Evolutionary conservation across 2,888 invertebrate genomes (phyloP), one percentile per base, ranked within the genome.

Genomic region (Mimachlamys varia): DNA sequence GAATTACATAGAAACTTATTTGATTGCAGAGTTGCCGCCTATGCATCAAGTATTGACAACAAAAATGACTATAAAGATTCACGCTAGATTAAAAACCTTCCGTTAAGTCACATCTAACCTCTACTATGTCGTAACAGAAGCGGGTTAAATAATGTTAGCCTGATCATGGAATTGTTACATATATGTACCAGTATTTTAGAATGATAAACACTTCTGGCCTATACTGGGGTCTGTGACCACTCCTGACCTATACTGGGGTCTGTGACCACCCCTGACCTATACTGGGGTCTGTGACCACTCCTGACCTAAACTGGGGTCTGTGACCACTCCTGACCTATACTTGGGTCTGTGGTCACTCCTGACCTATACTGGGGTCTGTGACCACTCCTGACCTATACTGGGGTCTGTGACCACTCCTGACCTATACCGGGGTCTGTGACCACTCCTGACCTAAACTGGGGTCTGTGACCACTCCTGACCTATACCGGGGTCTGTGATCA

Each of bases 311-410:
- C 22, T 62, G 10, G 62, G n/a, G 62, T 22, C 62, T 62, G 22
- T 22, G 62, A 62, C 62, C 62, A 62, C 62, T 62, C 62, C n/a
- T 62, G 62, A 22, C 62, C 62, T 62, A 62, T 62, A 62, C 62
- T 62, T 19, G 10, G n/a, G 62, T 3, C 62, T 62, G 22, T 22
- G 62, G n/a, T n/a, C 62, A 62, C 62, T n/a, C 62, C n/a, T 62
- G 62, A 22, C 44, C 62, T 7, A 62, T 62, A 62, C 62, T 62
- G 10, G 10, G n/a, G 62, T 22, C 62, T 62, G 22, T 22, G 62
- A 62, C 62, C 62, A 62, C 62, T 62, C 62, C n/a, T 62, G 62
- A 22, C 22, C 62, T 7, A 62, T 62, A 62, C 22, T 62, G 10
- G 62, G n/a, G 62, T 22, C 62, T 62, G 22, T 22, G 62, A 62